Evolutionary conservation across 2,888 invertebrate genomes (phyloP), one percentile per base, ranked within the genome.

Genomic region (Scaptomyza parva): DNA sequence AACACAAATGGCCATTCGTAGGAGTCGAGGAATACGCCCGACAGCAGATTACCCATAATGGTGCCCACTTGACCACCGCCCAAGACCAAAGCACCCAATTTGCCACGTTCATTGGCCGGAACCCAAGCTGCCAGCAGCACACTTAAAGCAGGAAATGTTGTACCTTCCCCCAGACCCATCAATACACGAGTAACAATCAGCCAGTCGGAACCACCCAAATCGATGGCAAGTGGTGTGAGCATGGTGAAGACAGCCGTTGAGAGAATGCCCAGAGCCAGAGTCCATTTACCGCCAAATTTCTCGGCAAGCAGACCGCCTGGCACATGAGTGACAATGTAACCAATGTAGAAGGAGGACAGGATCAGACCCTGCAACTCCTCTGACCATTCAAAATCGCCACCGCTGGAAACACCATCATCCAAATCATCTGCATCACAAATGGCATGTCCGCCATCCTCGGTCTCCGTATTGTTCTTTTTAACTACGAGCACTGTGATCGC

Each of bases 91-190:
- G 96, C 95, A 0, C 96, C 96, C 89, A 97, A 93, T 67, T 95
- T 94, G 8, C 96, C 95, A 70, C 97, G 93, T 87, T 97, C 96
- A 1, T 94, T 94, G 0, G 95, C 92, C 0, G 96, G 96, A 0
- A 96, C 95, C 97, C 97, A 97, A 80, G 95, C 94, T 0, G 96
- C 95, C 6, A 97, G 91, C 90, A 97, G 92, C 0, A 95, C 95
- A 88, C 96, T 96, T 77, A 98, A 92, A 0, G 98, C 97, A 2
- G 96, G 97, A 89, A 95, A 96, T 0, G 96, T 96, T 3, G 96
- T 95, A 24, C 96, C 96, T 93, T 97, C 97, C 65, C 96, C 96
- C 2, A 97, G 92, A 39, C 97, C 97, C 93, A 96, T 96, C 3
- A 96, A 86, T 0, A 97, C 94, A 66, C 97, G 93, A 11, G 96